Evolutionary conservation across 2,113 vertebrate genomes (phyloP).

Genomic region (Sphaerodactylus townsendi): DNA sequence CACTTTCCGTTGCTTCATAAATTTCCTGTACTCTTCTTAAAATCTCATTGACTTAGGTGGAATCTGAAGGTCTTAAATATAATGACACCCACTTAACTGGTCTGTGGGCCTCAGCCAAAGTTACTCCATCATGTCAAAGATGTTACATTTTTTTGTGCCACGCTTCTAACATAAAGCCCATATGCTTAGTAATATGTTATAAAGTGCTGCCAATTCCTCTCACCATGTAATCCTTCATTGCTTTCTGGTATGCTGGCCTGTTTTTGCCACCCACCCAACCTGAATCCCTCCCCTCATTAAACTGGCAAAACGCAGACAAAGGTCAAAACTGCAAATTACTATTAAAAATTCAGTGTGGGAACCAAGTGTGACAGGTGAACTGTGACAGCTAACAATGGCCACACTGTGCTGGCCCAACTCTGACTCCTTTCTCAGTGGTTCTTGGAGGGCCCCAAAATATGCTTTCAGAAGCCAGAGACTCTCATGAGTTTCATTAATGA

Average conservation of each 20-base stretch:
- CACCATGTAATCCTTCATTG: conserved; percentile 49
- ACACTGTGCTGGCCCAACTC: conserved; percentile 51
- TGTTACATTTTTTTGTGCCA: neutral
- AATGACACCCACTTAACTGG: neutral
- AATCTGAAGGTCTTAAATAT: neutral
- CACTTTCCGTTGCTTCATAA: neutral
- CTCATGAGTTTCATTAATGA: conserved; percentile 59
- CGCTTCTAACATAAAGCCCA: neutral
- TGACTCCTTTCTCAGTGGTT: conserved; percentile 29
- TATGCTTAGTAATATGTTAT: neutral
- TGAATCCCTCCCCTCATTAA: conserved; percentile 45
- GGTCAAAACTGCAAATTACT: conserved; percentile 65
- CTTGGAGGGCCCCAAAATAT: conserved; percentile 41
- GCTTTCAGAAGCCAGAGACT: conserved; percentile 20
- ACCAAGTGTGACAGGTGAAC: conserved; percentile 67
- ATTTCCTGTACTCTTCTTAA: neutral
- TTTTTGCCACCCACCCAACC: conserved; percentile 23
- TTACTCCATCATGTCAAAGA: neutral
- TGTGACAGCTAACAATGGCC: conserved; percentile 65
- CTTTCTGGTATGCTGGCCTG: conserved; percentile 36
- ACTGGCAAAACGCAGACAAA: conserved; percentile 57
- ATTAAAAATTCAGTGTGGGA: conserved; percentile 60
- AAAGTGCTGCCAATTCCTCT: neutral
- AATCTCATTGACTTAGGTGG: neutral
- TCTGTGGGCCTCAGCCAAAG: neutral